These are phyloP conservation scores for Cabera pusaria DNA, from an alignment of 2,888 invertebrate genomes.

Conservation along the genomic window DNA sequence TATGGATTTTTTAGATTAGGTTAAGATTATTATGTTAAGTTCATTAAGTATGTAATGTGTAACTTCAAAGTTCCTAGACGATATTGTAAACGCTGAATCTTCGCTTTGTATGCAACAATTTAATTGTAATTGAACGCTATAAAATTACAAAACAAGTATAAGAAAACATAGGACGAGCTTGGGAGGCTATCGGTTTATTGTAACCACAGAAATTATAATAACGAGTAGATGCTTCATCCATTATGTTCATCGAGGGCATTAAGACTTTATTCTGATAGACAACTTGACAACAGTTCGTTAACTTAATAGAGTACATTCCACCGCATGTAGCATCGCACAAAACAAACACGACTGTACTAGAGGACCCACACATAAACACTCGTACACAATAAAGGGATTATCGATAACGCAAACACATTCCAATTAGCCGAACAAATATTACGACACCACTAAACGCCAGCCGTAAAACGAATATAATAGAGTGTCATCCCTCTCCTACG, in stretches of 20 bases:
- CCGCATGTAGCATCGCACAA: slow-evolving; percentile 56
- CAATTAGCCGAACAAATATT: slow-evolving; percentile 48
- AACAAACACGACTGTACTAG: slow-evolving; percentile 39
- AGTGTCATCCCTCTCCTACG: slow-evolving; percentile 35
- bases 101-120: no score
- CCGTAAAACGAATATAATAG: slow-evolving; percentile 34
- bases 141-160: slow-evolving; percentile 7
- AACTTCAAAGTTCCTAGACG: no score
- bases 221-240: slow-evolving; percentile 71
- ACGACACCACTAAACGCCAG: slow-evolving; percentile 34
- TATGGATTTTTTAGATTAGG: no score
- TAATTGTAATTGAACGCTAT: no score
- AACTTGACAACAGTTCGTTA: slow-evolving; percentile 82
- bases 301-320: slow-evolving; percentile 73
- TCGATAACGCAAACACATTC: slow-evolving; percentile 47
- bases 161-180: slow-evolving; percentile 6
- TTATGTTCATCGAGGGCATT: slow-evolving; percentile 67
- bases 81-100: no score
- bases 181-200: slow-evolving; percentile 37
- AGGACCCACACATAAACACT: slow-evolving; percentile 43
- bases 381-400: slow-evolving; percentile 44
- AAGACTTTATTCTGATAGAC: slow-evolving; percentile 78
- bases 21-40: no score
- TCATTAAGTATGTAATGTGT: no score
- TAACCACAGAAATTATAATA: slow-evolving; percentile 57